Evolutionary conservation across 2,888 invertebrate genomes (phyloP).

Genomic region (Entomobrya proxima): DNA sequence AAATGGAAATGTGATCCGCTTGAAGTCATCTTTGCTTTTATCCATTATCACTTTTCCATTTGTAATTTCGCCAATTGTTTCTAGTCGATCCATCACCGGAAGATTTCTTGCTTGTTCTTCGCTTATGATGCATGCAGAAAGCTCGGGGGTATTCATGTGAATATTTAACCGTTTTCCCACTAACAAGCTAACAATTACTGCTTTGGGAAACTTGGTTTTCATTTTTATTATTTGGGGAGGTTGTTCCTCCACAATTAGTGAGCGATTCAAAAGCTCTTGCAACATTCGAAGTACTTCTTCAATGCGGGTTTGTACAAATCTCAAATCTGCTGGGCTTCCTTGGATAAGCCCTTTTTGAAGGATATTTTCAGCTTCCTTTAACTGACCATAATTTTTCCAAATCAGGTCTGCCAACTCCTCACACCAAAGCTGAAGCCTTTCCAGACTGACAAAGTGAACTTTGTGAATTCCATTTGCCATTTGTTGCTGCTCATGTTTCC

Average conservation of each 20-base stretch:
- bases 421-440: constrained; percentile 61
- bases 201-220: constrained; percentile 66
- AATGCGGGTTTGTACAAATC: constrained; percentile 38
- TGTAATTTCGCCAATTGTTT: constrained; percentile 55
- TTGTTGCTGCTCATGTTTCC: constrained; percentile 70
- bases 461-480: constrained; percentile 59
- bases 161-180: constrained; percentile 64
- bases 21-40: constrained; percentile 50
- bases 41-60: constrained; percentile 55
- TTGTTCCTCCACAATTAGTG: constrained; percentile 69
- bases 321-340: constrained; percentile 46
- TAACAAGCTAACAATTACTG: constrained; percentile 61
- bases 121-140: constrained; percentile 56
- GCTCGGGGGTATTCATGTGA: constrained; percentile 54
- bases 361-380: constrained; percentile 64
- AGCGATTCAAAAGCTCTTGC: constrained; percentile 48
- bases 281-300: constrained; percentile 47
- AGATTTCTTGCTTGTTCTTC: constrained; percentile 62
- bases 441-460: constrained; percentile 25
- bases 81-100: background rate
- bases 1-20: constrained; percentile 50
- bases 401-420: constrained; percentile 63
- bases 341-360: constrained; percentile 31
- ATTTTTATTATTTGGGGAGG: constrained; percentile 66
- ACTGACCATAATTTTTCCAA: constrained; percentile 58